Evolutionary conservation across 2,797 vertebrate genomes (phyloP), one percentile per base, ranked within the genome.

Genomic region (Diglossa cyanea): DNA sequence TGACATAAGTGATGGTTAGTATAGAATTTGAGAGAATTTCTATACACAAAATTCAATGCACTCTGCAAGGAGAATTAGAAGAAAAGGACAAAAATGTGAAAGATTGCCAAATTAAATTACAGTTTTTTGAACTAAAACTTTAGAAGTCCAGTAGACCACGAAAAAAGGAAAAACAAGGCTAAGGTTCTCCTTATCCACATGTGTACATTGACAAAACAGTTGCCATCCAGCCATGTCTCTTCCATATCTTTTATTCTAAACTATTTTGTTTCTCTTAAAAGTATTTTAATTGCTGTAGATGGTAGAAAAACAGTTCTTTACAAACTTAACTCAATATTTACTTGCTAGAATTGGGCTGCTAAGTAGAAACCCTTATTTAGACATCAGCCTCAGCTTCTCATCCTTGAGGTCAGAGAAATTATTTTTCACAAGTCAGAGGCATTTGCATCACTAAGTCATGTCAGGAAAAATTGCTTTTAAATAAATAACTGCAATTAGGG

Each of bases 171-270:
- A 57, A 60, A 5, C 3, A 35, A 17, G 80, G 8, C 5, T 63
- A 48, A 61, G 9, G 44, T 33, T 7, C 6, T 68, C 67, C 50
- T 75, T 35, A 67, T 28, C 17, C 45, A 48, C 24, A 2, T 1
- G 0, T 10, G 5, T 26, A 26, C 3, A 11, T 18, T 33, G 23
- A 53, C 8, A 68, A 33, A 51, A 35, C 2, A 7, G 6, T 37
- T 74, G 3, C 18, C 31, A 45, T 39, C 12, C 45, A 67, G 31
- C 10, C 55, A 24, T 5, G 0, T 24, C 13, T 68, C 25, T 24
- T 74, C 28, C 31, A 3, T 7, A 8, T 19, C 2, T 24, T 72
- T 55, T 35, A 26, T n/a, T 23, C 14, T 37, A 68, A 66, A 18
- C 8, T 53, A 28, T 39, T 51, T 30, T 3, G 9, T 50, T 24